Conservation (phyloP, 2,797 vertebrate genomes). For the Peromyscus nudipes region DNA sequence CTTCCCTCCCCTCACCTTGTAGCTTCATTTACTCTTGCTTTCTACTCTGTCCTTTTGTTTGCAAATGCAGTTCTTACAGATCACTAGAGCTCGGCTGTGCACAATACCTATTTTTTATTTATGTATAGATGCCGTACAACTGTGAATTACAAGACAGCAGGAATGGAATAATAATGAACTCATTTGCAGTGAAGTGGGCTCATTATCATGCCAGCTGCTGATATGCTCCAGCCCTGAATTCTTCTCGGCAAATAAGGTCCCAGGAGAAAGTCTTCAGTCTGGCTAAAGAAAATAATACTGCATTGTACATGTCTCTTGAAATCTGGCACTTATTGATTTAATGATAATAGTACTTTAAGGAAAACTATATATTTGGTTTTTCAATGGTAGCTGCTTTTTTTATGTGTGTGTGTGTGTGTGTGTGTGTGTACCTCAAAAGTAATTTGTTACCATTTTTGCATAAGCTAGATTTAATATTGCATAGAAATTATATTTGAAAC, state of each 20-base stretch:
- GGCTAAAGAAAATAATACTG: constrained; percentile 64
- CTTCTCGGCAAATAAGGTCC: constrained; percentile 67
- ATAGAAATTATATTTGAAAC: neutral
- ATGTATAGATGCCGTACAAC: constrained; percentile 71
- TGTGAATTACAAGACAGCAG: constrained; percentile 70
- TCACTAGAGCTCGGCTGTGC: constrained; percentile 45
- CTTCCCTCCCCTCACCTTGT: neutral
- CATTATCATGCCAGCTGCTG: constrained; percentile 72
- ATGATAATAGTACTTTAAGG: neutral
- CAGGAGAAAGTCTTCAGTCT: constrained; percentile 59
- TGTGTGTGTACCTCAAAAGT: neutral
- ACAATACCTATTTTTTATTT: constrained; percentile 73
- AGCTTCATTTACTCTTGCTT: constrained; percentile 14
- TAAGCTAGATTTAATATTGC: neutral
- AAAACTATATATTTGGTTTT: neutral
- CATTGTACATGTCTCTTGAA: constrained; percentile 53
- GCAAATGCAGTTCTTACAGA: constrained; percentile 62
- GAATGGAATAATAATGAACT: constrained; percentile 81
- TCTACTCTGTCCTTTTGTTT: constrained; percentile 51
- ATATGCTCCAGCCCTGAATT: constrained; percentile 57
- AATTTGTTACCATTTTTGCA: neutral
- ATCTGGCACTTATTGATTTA: constrained; percentile 56
- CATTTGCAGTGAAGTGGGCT: constrained; percentile 66
- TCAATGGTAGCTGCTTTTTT: neutral
- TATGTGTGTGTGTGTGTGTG: fast-evolving